Evolutionary conservation across 2,888 invertebrate species (phyloP).

Genomic region (Drosophila paramelanica): DNA sequence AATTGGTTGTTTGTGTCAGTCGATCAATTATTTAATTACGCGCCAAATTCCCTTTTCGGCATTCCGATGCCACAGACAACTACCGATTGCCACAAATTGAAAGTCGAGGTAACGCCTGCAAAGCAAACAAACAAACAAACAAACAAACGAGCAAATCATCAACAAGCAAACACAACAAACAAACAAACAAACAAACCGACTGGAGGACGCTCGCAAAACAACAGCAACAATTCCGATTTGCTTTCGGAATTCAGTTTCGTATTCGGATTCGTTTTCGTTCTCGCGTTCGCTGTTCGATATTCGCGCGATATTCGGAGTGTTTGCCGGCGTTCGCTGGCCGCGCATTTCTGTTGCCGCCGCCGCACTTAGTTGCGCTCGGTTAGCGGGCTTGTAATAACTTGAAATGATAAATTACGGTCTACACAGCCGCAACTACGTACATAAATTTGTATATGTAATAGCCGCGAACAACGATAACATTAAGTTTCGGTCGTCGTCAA

Average conservation of each 20-base stretch:
- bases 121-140: slow-evolving; percentile 26
- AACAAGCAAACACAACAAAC: slow-evolving; percentile 34
- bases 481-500: slow-evolving; percentile 29
- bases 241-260: background rate
- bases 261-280: background rate
- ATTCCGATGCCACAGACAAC: slow-evolving; percentile 12
- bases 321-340: slow-evolving; percentile 55
- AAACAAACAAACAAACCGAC: slow-evolving; percentile 7
- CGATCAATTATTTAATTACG: slow-evolving; percentile 74
- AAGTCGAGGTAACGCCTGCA: slow-evolving; percentile 49
- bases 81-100: slow-evolving; percentile 55
- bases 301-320: slow-evolving; percentile 47
- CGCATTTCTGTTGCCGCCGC: slow-evolving; percentile 36
- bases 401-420: slow-evolving; percentile 44
- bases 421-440: background rate
- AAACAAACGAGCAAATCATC: slow-evolving; percentile 17
- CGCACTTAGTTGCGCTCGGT: slow-evolving; percentile 68
- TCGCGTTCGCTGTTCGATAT: background rate
- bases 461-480: slow-evolving; percentile 22
- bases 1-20: slow-evolving; percentile 51
- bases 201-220: slow-evolving; percentile 35
- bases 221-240: slow-evolving; percentile 1
- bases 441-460: background rate
- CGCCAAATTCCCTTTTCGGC: slow-evolving; percentile 59
- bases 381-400: slow-evolving; percentile 72